Conservation (phyloP, 2,888 invertebrate genomes). For the Artemia sinica region DNA sequence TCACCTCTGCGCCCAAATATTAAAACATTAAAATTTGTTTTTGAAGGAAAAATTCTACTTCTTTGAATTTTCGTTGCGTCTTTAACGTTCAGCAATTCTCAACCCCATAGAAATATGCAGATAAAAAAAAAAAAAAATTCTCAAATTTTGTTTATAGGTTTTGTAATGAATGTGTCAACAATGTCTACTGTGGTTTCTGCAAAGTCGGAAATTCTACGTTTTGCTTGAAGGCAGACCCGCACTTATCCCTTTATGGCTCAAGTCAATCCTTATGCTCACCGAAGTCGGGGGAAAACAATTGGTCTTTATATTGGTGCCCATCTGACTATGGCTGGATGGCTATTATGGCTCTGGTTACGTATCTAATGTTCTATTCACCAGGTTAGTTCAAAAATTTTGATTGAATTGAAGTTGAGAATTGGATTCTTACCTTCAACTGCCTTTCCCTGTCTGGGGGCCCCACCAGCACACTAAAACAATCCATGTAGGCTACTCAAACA, state of each 20-base stretch:
- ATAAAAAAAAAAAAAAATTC: no score
- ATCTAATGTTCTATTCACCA: constrained; percentile 37
- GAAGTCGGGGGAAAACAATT: constrained; percentile 29
- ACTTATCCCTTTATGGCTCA: constrained; percentile 29
- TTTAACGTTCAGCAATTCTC: no score
- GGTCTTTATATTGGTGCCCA: constrained; percentile 36
- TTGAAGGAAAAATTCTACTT: no score
- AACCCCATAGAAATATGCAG: no score
- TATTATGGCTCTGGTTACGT: constrained; percentile 33
- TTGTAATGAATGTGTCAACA: constrained; percentile 34
- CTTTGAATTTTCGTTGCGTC: no score
- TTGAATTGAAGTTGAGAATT: no score
- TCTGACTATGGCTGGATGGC: constrained; percentile 33
- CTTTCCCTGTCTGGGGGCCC: no score
- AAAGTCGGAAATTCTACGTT: constrained; percentile 27
- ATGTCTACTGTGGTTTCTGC: constrained; percentile 35
- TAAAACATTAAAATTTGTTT: no score
- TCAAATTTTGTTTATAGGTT: constrained; percentile 27
- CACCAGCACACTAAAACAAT: no score
- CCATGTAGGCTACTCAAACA: no score
- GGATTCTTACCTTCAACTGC: no score
- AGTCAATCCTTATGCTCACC: constrained; percentile 29
- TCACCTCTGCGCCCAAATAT: no score
- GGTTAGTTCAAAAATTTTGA: constrained; percentile 25
- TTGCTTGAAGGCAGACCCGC: constrained; percentile 28